Evolutionary conservation across 2,797 vertebrate genomes (phyloP).

Genomic region (Ctenopoma multispine): DNA sequence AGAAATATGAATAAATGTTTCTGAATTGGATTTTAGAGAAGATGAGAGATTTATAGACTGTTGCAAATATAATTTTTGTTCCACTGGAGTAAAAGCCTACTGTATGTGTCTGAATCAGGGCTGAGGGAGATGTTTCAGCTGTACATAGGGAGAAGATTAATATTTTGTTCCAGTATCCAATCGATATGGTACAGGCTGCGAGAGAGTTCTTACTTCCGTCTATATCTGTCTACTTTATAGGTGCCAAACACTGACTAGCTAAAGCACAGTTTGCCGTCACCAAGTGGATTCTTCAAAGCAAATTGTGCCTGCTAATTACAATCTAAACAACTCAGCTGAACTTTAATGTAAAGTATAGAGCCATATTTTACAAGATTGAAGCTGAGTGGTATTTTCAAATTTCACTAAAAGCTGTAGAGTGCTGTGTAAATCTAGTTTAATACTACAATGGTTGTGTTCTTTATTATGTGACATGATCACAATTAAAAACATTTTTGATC

Average conservation of each 20-base stretch:
- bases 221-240: constrained; percentile 82
- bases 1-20: constrained; percentile 54
- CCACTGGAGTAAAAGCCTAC: constrained; percentile 73
- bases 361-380: constrained; percentile 86
- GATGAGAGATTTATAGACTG: constrained; percentile 31
- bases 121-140: constrained; percentile 67
- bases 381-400: constrained; percentile 59
- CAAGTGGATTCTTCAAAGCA: constrained; percentile 78
- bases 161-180: constrained; percentile 36
- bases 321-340: constrained; percentile 60
- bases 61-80: constrained; percentile 44
- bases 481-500: constrained; percentile 23
- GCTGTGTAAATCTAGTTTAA: constrained; percentile 42
- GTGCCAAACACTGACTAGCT: constrained; percentile 92
- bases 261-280: constrained; percentile 84
- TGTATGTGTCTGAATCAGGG: constrained; percentile 66
- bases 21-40: constrained; percentile 41
- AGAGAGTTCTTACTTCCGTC: constrained; percentile 74
- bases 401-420: constrained; percentile 43
- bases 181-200: constrained; percentile 42
- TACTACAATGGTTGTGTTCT: constrained; percentile 44
- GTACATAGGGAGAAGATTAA: constrained; percentile 68
- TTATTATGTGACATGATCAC: constrained; percentile 44
- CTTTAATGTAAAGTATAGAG: constrained; percentile 69
- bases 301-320: constrained; percentile 82